Evolutionary conservation across 2,888 invertebrate species (phyloP).

Genomic region (Ramazzottius varieornatus): DNA sequence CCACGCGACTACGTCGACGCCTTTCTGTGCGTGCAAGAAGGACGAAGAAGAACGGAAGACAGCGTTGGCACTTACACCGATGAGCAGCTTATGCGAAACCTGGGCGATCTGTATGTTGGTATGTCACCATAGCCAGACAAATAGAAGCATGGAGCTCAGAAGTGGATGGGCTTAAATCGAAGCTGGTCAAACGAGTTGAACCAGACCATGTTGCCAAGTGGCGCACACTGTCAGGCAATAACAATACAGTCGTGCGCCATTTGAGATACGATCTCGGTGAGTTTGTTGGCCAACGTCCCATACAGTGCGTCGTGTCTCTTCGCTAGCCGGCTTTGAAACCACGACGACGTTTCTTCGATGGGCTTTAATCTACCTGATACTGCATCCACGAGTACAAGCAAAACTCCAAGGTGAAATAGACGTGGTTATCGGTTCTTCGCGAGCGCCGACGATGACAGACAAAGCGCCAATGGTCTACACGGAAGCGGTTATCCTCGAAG

Average conservation of each 20-base stretch:
- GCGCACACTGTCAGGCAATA: no score
- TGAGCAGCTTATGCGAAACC: constrained; percentile 7
- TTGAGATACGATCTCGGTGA: no score
- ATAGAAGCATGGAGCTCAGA: no score
- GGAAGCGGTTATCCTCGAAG: constrained; percentile 9
- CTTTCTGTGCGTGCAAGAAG: constrained; percentile 7
- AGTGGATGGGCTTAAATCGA: no score
- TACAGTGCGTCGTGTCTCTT: neutral
- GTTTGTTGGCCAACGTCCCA: neutral
- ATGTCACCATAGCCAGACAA: no score
- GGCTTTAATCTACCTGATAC: neutral
- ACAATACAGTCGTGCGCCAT: no score
- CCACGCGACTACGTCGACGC: constrained; percentile 10
- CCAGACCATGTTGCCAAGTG: no score
- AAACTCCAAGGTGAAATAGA: neutral
- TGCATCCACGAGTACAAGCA: neutral
- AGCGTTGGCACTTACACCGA: constrained; percentile 4
- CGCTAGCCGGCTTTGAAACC: neutral
- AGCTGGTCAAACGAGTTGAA: no score
- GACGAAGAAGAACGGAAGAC: neutral
- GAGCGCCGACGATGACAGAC: constrained; percentile 6
- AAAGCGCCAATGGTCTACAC: constrained; percentile 8
- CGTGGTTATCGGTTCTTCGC: neutral
- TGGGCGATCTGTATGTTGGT: constrained; percentile 10
- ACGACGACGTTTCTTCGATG: neutral